Conservation (phyloP, 2,797 vertebrate genomes). For the Morelia viridis region DNA sequence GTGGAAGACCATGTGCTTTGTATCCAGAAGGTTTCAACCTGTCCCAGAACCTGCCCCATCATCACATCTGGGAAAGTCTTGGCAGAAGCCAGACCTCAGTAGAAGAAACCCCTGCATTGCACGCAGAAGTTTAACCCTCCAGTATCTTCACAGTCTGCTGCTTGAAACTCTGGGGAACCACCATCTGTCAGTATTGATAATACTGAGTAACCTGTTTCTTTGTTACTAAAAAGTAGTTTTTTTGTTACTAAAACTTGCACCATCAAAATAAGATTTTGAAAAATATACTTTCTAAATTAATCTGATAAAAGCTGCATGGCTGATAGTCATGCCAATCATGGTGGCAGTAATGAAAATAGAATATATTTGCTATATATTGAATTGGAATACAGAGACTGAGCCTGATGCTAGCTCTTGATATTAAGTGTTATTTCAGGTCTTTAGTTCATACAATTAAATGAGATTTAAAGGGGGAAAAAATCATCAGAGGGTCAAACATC, state of each 20-base stretch:
- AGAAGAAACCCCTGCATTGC: background rate
- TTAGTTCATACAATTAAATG: slow-evolving; percentile 1
- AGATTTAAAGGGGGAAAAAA: background rate
- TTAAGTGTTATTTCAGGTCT: background rate
- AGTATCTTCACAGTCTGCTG: background rate
- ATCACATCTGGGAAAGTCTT: background rate
- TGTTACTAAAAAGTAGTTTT: background rate
- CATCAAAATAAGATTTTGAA: background rate
- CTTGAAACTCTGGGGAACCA: background rate
- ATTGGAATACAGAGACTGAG: background rate
- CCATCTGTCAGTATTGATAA: background rate
- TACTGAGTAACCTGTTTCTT: background rate
- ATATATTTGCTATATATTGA: background rate
- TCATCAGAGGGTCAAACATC: background rate
- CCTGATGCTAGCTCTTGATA: background rate
- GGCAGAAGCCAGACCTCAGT: background rate
- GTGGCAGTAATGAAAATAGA: background rate
- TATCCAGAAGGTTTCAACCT: background rate
- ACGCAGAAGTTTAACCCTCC: background rate
- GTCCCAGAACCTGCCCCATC: background rate
- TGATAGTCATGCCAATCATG: background rate
- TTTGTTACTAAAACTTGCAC: background rate
- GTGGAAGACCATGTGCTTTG: background rate
- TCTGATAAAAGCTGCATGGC: background rate
- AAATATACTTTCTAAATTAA: background rate